phyloP scores from a whole-genome alignment of 2,888 invertebrate genomes.

The Trachelus troglodyta region DNA sequence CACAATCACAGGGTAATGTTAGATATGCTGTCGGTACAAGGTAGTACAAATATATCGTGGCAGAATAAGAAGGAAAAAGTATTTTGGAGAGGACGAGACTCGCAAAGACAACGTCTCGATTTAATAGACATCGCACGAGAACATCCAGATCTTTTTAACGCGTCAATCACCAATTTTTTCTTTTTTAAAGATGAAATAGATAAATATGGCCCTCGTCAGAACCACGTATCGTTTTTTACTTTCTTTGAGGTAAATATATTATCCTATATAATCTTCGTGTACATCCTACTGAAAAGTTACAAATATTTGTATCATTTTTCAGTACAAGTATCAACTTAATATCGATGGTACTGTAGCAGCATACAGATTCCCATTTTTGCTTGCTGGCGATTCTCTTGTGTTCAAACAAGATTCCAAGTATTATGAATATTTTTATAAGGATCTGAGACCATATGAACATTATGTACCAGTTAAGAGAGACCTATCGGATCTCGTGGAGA shows the following conservation, averaged over 20 bases:
- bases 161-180: slow-evolving; percentile 94
- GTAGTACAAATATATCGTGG: slow-evolving; percentile 80
- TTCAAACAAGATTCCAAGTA: slow-evolving; percentile 95
- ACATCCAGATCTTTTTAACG: slow-evolving; percentile 86
- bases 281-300: slow-evolving; percentile 1
- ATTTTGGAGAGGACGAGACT: slow-evolving; percentile 95
- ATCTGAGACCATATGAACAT: slow-evolving; percentile 81
- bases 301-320: slow-evolving; percentile 56
- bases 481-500: slow-evolving; percentile 82
- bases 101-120: slow-evolving; percentile 84
- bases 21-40: slow-evolving; percentile 92
- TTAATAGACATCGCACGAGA: slow-evolving; percentile 82
- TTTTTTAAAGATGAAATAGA: slow-evolving; percentile 89
- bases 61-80: slow-evolving; percentile 77
- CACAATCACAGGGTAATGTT: slow-evolving; percentile 78
- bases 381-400: slow-evolving; percentile 88
- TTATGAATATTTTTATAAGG: slow-evolving; percentile 92
- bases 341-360: slow-evolving; percentile 98
- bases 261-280: not conserved
- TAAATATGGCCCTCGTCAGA: slow-evolving; percentile 87
- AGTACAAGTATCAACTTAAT: slow-evolving; percentile 96
- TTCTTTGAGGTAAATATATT: slow-evolving; percentile 87
- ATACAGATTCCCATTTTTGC: slow-evolving; percentile 91
- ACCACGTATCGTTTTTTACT: slow-evolving; percentile 88
- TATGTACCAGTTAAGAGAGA: slow-evolving; percentile 85